Conservation (phyloP, 2,888 invertebrate species). For the Deilephila elpenor region DNA sequence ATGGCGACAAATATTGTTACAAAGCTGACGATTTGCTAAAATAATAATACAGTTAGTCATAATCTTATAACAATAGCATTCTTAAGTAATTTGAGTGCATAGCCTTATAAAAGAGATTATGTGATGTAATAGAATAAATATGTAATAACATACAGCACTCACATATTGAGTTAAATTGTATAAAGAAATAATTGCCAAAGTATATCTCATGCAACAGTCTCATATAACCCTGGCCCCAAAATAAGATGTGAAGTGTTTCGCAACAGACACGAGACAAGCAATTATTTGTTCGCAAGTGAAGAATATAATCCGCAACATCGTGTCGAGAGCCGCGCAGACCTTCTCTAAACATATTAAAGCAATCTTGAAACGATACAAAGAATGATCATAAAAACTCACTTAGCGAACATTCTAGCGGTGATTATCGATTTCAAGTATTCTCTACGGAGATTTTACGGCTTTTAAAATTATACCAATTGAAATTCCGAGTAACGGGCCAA, state of each 20-base stretch:
- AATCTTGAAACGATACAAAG: constrained; percentile 29
- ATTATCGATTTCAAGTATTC: constrained; percentile 56
- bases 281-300: constrained; percentile 22
- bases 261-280: constrained; percentile 17
- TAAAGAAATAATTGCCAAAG: constrained; percentile 19
- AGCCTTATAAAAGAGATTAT: background rate
- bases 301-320: constrained; percentile 22
- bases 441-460: constrained; percentile 49
- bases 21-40: too few relatives aligned
- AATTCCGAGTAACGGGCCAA: constrained; percentile 57
- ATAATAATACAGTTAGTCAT: background rate
- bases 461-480: background rate
- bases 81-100: background rate
- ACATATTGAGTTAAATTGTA: background rate
- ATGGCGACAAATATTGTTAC: too few relatives aligned
- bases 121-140: background rate
- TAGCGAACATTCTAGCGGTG: constrained; percentile 44
- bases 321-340: constrained; percentile 2
- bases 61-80: background rate
- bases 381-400: constrained; percentile 48
- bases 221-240: constrained; percentile 25
- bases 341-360: constrained; percentile 21
- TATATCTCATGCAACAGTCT: constrained; percentile 16
- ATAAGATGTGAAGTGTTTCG: constrained; percentile 25
- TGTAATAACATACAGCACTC: background rate